Base-by-base conservation (phyloP, 2,888 invertebrate species). In the Boloria selene region DNA sequence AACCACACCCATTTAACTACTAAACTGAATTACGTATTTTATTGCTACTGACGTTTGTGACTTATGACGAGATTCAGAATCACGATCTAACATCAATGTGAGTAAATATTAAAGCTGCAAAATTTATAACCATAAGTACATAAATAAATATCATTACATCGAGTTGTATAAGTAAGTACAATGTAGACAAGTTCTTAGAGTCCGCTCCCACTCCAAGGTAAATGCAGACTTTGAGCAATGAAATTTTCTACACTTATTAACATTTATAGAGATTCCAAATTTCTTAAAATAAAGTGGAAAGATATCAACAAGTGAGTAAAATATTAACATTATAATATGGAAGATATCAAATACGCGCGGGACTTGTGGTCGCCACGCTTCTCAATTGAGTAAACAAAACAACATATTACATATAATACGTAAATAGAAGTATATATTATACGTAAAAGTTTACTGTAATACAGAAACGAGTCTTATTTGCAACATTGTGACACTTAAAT, bases 21-120 rank as follows among this genome's bases (percentile, higher is more conserved):
- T 85, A 85, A 76, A 83, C 87, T 85, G 87, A 77, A 84, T 82
- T 83, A 86, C 83, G 81, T 84, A 83, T 84, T 84, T 73, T 88
- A 90, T 90, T 89, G 88, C 91, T 92, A 90, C 90, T 88, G 87
- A 89, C 87, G 77, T 87, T 91, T 92, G 92, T 91, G 91, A 92
- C 91, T 90, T 90, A 90, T 88, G 89, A 91, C 91, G 90, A 91
- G 92, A 92, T 91, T 91, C 91, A 87, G 88, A 91, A 92, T 90
- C 91, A 91, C 91, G 91, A 88, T 86, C 90, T 91, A 91, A 90
- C 84, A 89, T 89, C 88, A 88, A 88, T 90, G 90, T 90, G 91
- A 89, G 89, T 89, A 88, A 88, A 90, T 87, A 91, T 92, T 92
- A 92, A 92, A 92, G 92, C 92, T 92, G 92, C 87, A 87, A 83